Evolutionary conservation across 2,113 vertebrate genomes (phyloP), one percentile per base, ranked within the genome.

Genomic region (Vanacampus margaritifer): DNA sequence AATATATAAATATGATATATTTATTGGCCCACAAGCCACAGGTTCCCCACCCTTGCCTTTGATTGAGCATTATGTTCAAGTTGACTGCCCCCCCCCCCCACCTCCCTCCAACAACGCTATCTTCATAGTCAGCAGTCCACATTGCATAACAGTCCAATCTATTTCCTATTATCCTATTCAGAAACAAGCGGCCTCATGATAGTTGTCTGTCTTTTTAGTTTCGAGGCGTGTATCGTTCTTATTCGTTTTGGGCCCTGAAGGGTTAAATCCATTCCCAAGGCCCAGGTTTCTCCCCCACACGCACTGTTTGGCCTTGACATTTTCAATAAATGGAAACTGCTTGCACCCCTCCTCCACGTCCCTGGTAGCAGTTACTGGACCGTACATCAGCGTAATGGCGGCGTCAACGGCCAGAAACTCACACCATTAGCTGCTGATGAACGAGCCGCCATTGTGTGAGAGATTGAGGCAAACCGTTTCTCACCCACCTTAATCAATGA

Each of bases 351-450:
- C 41, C 65, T 73, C 56, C 14, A 6, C 58, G 67, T 67, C 26
- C 53, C 67, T 60, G 69, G 74, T 76, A 26, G 57, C 76, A 62
- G 67, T 76, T 81, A 75, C 68, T 67, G 59, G 69, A 79, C 62
- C 72, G 83, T 88, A 75, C 76, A 87, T 89, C 87, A 82, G 60
- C 54, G 66, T 74, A 75, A 64, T 73, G 0, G n/a, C 64, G 71
- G 67, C 78, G 59, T 19, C 39, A 56, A 84, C 83, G 79, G 77
- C 43, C 73, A 67, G 63, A 69, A 80, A n/a, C n/a, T 67, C 56
- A 64, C 67, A 71, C 73, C 69, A 75, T 85, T 87, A 88, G 54
- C 70, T 0, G 5, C 2, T 87, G 84, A 88, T 87, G 53, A 87
- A 88, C 84, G 79, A 72, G 63, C 80, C 19, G 0, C 35, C 17